Base-by-base conservation (phyloP, 2,113 vertebrate genomes). In the Lepus timidus region DNA sequence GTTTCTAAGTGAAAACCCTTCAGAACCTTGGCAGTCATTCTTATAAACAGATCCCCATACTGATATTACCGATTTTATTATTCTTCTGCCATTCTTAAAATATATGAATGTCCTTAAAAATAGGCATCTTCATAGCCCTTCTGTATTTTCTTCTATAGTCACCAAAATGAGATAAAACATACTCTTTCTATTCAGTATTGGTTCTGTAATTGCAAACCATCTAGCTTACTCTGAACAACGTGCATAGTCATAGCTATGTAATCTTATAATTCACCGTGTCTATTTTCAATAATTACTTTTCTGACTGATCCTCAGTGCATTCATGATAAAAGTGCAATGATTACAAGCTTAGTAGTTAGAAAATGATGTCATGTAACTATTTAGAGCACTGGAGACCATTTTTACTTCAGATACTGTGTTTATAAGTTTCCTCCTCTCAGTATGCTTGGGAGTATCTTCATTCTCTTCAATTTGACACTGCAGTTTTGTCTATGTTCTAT, bases 71-170 rank as follows among this genome's bases (percentile, higher is more conserved):
- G 29, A n/a, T 58, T 70, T 64, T 27, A 23, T 86, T 52, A 62
- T n/a, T 70, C 22, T 51, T 84, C 17, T 49, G 33, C 14, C 44
- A 78, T 78, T 87, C 36, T 6, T 44, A 93, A 39, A 68, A 23
- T 55, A 55, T 95, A 73, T 25, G 2, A 92, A 64, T 81, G 12
- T 64, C 7, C 11, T 86, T 91, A 88, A 74, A 90, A 71, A 81
- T 61, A 83, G 9, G 49, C 9, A 61, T 27, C 61, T n/a, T 52
- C 22, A 84, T 23, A 61, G 84, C 71, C 6, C 51, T 89, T 70
- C 16, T 89, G 64, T 85, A 62, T 83, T 94, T 58, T 61, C 2
- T 4, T 49, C 16, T 80, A 9, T 85, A 68, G 67, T 9, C 14
- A 84, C 7, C 23, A 20, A 70, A 85, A 75, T 90, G 51, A 82